These are phyloP conservation scores for Pyrrhia umbra DNA, from an alignment of 2,888 invertebrate genomes.

Conservation along the genomic window DNA sequence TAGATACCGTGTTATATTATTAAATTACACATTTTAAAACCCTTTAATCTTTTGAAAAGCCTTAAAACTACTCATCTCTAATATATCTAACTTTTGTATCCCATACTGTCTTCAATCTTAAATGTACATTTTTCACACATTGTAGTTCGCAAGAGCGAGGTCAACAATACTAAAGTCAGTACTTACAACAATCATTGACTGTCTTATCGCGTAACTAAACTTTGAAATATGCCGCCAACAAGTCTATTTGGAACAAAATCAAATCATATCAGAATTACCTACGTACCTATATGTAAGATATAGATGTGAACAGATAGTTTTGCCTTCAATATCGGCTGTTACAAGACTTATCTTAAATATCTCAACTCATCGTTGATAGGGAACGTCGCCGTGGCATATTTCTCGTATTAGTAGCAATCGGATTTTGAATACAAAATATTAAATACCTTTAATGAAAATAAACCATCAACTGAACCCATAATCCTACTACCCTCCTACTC, in stretches of 20 bases:
- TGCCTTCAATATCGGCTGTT: slow-evolving; percentile 10
- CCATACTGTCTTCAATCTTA: too few relatives aligned
- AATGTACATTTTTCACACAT: not conserved
- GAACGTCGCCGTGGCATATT: slow-evolving; percentile 2
- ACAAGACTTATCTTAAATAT: slow-evolving; percentile 28
- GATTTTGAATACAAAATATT: too few relatives aligned
- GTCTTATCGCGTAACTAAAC: slow-evolving; percentile 19
- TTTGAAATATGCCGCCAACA: slow-evolving; percentile 28
- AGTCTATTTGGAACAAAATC: slow-evolving; percentile 22
- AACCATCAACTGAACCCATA: too few relatives aligned
- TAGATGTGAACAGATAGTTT: slow-evolving; percentile 21
- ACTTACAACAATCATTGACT: slow-evolving; percentile 15
- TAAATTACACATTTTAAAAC: too few relatives aligned
- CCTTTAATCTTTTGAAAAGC: too few relatives aligned
- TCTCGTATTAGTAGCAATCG: not conserved
- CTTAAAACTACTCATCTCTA: too few relatives aligned
- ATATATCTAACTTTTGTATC: too few relatives aligned
- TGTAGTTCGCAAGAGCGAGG: not conserved
- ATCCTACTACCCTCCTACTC: too few relatives aligned
- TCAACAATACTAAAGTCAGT: not conserved
- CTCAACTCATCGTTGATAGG: slow-evolving; percentile 16
- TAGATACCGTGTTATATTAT: too few relatives aligned
- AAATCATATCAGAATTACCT: slow-evolving; percentile 36
- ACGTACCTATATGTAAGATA: slow-evolving; percentile 2
- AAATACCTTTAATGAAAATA: too few relatives aligned